phyloP scores from a whole-genome alignment of 1,140 invertebrate species.

The Belonocnema kinseyi region DNA sequence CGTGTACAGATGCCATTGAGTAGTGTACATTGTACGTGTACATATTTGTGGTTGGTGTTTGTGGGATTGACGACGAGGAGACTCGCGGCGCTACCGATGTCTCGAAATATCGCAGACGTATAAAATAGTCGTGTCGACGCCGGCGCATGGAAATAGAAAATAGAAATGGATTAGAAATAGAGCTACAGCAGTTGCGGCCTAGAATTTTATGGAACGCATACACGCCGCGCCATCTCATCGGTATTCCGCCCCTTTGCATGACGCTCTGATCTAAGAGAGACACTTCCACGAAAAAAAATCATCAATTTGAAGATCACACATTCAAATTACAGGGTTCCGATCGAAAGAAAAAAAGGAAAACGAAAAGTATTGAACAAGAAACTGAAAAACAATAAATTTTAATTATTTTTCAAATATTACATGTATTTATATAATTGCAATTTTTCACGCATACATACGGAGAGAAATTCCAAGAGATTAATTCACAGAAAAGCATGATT shows the following conservation, averaged over 20 bases:
- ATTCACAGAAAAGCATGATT: too few relatives aligned
- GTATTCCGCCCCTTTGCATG: conserved; percentile 40
- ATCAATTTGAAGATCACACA: not conserved
- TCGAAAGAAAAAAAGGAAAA: not conserved
- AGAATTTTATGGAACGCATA: conserved; percentile 62
- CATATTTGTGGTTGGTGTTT: not conserved
- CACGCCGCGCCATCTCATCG: conserved; percentile 45
- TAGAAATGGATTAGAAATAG: conserved; percentile 73
- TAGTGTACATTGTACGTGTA: conserved; percentile 28
- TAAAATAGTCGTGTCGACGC: conserved; percentile 69
- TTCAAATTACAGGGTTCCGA: not conserved
- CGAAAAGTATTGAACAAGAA: too few relatives aligned
- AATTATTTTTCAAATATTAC: too few relatives aligned
- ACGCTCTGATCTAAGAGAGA: not conserved
- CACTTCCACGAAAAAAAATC: conserved; percentile 34
- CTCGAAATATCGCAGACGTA: conserved; percentile 73
- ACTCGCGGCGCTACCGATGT: conserved; percentile 34
- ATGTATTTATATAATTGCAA: too few relatives aligned
- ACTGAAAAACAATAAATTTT: too few relatives aligned
- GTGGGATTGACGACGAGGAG: conserved; percentile 46
- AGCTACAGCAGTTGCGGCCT: conserved; percentile 65
- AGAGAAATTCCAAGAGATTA: too few relatives aligned
- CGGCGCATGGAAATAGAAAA: conserved; percentile 72
- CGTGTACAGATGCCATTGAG: conserved; percentile 36
- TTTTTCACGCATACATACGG: too few relatives aligned